phyloP scores from a whole-genome alignment of 2,888 invertebrate species.

The Ellobium chinense region DNA sequence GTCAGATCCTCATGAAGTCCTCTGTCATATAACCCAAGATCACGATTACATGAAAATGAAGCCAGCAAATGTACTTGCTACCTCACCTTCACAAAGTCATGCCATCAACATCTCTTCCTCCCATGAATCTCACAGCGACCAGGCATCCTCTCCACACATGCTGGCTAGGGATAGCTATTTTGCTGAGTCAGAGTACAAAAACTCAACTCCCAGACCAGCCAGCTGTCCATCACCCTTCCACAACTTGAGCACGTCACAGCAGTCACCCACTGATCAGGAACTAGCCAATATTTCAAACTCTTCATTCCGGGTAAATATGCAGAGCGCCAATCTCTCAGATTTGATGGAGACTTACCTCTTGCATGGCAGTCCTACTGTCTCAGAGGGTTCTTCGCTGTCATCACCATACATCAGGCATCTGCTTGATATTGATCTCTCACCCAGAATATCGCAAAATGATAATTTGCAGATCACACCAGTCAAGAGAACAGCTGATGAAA shows the following conservation, averaged over 20 bases:
- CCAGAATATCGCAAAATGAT: neutral
- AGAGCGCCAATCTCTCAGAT: neutral
- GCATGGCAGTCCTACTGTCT: neutral
- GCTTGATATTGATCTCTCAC: neutral
- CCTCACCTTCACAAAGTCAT: too few relatives aligned
- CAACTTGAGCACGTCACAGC: neutral
- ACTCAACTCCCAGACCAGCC: neutral
- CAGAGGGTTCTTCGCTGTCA: neutral
- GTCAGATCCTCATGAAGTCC: too few relatives aligned
- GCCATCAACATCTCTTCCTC: too few relatives aligned
- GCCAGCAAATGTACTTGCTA: too few relatives aligned
- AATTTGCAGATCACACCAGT: neutral
- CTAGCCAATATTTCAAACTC: slow-evolving; percentile 2
- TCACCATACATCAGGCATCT: neutral
- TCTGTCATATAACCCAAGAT: too few relatives aligned
- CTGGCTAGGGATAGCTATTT: too few relatives aligned
- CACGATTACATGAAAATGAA: too few relatives aligned
- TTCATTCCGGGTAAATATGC: slow-evolving; percentile 1
- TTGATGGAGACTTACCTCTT: slow-evolving; percentile 9
- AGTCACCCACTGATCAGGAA: neutral
- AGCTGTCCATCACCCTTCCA: neutral
- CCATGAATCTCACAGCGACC: too few relatives aligned
- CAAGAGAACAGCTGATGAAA: neutral
- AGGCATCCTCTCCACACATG: too few relatives aligned
- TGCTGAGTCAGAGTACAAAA: too few relatives aligned